A percentile compares a stretch with the other conserved stretches of the same genome.
Conservation (phyloP, 2,797 vertebrate genomes). For the Pteronotus mesoamericanus region DNA sequence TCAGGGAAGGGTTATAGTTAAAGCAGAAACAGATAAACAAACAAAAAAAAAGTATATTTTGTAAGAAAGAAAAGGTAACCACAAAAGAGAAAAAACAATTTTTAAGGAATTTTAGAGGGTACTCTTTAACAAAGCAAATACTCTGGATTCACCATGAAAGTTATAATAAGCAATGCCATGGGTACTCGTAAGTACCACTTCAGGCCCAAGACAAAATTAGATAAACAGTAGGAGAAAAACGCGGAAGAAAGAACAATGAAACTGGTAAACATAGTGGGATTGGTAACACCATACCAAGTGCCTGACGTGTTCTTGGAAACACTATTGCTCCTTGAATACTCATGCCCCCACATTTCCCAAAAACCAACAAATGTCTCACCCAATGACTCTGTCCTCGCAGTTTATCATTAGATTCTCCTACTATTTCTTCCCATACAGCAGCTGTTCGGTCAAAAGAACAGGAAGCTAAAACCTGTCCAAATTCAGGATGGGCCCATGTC, state of each 20-base stretch:
- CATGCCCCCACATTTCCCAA: too few relatives aligned
- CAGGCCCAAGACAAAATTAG: neutral
- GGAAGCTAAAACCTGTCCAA: conserved; percentile 96
- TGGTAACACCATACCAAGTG: neutral
- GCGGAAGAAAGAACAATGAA: neutral
- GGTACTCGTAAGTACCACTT: neutral
- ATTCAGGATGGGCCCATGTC: conserved; percentile 99
- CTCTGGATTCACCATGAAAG: neutral
- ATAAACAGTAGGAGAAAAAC: neutral
- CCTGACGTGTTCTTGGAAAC: neutral
- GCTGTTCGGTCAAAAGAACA: conserved; percentile 98
- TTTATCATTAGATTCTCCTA: conserved; percentile 99
- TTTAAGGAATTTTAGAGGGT: neutral
- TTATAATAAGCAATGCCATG: neutral
- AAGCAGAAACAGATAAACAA: neutral
- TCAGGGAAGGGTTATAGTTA: neutral
- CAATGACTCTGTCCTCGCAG: conserved; percentile 97
- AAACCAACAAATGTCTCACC: conserved; percentile 82
- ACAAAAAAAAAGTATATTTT: neutral
- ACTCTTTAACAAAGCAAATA: neutral
- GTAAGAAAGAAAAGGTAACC: neutral
- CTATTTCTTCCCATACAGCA: conserved; percentile 99
- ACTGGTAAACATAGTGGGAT: neutral
- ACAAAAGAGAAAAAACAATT: neutral
- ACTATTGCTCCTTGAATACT: neutral